Conservation (phyloP, 2,113 vertebrate species). For the Hucho hucho region DNA sequence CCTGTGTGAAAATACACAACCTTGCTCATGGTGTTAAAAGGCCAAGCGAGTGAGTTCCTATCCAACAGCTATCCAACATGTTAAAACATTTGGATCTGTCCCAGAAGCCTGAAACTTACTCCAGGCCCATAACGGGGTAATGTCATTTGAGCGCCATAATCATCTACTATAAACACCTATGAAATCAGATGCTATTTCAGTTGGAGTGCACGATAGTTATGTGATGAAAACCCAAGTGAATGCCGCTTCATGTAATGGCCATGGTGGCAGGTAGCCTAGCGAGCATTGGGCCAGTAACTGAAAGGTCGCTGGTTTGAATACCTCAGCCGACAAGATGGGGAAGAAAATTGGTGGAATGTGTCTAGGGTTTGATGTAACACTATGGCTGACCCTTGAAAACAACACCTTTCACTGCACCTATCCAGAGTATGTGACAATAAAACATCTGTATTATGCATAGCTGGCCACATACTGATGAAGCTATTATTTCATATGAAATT, state of each 20-base stretch:
- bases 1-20: neutral
- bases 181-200: conserved; percentile 42
- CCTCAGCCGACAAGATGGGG: too few relatives aligned
- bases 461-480: conserved; percentile 37
- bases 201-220: conserved; percentile 12
- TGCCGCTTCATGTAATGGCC: conserved; percentile 49
- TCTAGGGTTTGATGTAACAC: too few relatives aligned
- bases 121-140: conserved; percentile 40
- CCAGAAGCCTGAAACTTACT: conserved; percentile 28
- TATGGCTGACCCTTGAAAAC: too few relatives aligned
- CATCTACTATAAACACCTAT: conserved; percentile 35
- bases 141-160: conserved; percentile 39
- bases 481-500: conserved; percentile 39
- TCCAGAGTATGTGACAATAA: too few relatives aligned
- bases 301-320: too few relatives aligned
- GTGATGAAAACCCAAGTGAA: conserved; percentile 59
- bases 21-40: neutral
- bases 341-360: too few relatives aligned
- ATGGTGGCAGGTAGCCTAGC: conserved; percentile 30
- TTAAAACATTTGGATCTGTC: conserved; percentile 13
- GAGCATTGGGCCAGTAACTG: neutral
- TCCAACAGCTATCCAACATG: neutral
- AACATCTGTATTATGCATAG: too few relatives aligned
- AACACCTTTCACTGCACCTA: too few relatives aligned
- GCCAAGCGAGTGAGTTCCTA: neutral